phyloP scores from a whole-genome alignment of 1,140 invertebrate genomes.

The Cepaea nemoralis region DNA sequence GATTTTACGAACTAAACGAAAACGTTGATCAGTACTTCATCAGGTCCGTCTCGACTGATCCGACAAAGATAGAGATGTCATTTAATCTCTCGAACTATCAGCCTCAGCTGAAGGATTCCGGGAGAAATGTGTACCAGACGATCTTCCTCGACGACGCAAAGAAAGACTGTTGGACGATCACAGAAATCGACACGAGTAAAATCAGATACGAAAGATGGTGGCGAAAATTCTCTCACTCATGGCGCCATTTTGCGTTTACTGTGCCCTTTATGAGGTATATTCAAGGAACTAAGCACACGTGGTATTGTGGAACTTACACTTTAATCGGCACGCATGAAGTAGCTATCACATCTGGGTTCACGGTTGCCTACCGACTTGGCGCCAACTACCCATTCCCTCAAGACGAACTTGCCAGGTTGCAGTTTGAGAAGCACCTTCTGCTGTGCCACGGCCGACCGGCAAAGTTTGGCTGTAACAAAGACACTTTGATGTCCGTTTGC shows the following conservation, averaged over 20 bases:
- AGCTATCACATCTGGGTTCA: constrained; percentile 60
- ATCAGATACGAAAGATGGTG: constrained; percentile 57
- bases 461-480: constrained; percentile 47
- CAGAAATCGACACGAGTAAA: constrained; percentile 55
- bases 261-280: constrained; percentile 62
- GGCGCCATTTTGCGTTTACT: constrained; percentile 63
- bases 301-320: constrained; percentile 62
- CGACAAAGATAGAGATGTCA: constrained; percentile 62
- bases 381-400: constrained; percentile 61
- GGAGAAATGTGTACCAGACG: constrained; percentile 60
- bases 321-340: constrained; percentile 65
- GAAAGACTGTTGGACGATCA: constrained; percentile 52
- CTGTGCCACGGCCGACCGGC: constrained; percentile 57
- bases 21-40: constrained; percentile 63
- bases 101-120: constrained; percentile 53
- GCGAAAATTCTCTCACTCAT: constrained; percentile 63
- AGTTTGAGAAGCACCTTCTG: constrained; percentile 63
- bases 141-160: constrained; percentile 59
- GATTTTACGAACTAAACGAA: constrained; percentile 61
- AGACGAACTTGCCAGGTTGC: constrained; percentile 58
- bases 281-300: constrained; percentile 58
- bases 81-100: constrained; percentile 66
- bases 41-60: constrained; percentile 54
- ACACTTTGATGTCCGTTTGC: constrained; percentile 41
- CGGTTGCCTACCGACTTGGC: constrained; percentile 59